Evolutionary conservation across 2,888 invertebrate genomes (phyloP).

Genomic region (Volucella zonaria): DNA sequence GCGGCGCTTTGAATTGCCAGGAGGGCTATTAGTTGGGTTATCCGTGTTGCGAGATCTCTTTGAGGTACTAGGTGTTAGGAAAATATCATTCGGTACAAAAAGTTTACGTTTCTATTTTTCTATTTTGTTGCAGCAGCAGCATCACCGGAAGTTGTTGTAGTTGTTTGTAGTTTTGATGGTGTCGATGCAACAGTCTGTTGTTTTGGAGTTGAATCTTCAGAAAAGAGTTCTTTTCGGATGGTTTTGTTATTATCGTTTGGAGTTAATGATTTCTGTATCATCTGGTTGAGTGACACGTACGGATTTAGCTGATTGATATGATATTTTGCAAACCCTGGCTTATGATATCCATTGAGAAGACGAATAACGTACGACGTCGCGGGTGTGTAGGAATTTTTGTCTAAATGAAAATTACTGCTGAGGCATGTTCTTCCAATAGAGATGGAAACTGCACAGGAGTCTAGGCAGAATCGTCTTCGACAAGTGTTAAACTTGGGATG

Average conservation of each 20-base stretch:
- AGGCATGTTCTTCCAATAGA: conserved; percentile 76
- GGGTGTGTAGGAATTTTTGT: conserved; percentile 77
- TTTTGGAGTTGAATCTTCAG: conserved; percentile 26
- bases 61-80: conserved; percentile 63
- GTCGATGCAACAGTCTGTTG: conserved; percentile 36
- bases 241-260: conserved; percentile 40
- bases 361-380: conserved; percentile 79
- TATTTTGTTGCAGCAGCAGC: conserved; percentile 74
- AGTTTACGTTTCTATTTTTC: conserved; percentile 80
- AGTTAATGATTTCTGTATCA: too few relatives aligned
- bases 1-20: conserved; percentile 56
- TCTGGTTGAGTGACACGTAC: conserved; percentile 37
- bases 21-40: background rate
- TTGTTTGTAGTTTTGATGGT: conserved; percentile 77
- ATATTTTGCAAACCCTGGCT: conserved; percentile 80
- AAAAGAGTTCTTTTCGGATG: conserved; percentile 61
- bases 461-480: conserved; percentile 70
- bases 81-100: conserved; percentile 79
- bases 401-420: conserved; percentile 78
- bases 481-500: conserved; percentile 73
- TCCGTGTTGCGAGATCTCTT: conserved; percentile 46
- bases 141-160: conserved; percentile 76
- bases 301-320: conserved; percentile 78
- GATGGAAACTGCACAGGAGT: conserved; percentile 67
- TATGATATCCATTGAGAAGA: conserved; percentile 81